Percentiles rank a stretch among this genome's conserved stretches.
Evolutionary conservation across 2,113 vertebrate genomes (phyloP).

Genomic region (Mandrillus leucophaeus): DNA sequence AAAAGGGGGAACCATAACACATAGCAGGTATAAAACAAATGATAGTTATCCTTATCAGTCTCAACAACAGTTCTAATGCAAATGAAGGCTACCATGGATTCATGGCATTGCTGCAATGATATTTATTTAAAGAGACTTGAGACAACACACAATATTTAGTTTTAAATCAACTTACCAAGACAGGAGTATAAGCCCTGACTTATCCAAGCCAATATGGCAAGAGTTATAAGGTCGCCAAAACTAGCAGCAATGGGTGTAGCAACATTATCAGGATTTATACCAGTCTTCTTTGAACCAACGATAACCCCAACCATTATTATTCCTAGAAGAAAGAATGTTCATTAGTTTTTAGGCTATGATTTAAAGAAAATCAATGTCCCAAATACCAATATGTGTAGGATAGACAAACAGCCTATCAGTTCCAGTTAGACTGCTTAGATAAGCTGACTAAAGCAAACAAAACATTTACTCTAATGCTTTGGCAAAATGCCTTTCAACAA

Average conservation of each 20-base stretch:
- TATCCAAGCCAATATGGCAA: slow-evolving; percentile 97
- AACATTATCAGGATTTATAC: slow-evolving; percentile 98
- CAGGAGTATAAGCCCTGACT: slow-evolving; percentile 96
- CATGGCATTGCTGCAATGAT: background rate
- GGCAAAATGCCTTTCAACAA: slow-evolving; percentile 41
- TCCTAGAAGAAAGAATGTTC: slow-evolving; percentile 83
- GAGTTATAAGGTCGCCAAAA: slow-evolving; percentile 97
- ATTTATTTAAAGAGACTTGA: background rate
- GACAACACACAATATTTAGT: background rate
- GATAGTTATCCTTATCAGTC: background rate
- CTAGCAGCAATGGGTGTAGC: slow-evolving; percentile 98
- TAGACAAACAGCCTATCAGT: background rate
- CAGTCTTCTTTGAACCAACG: slow-evolving; percentile 98
- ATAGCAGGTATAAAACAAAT: background rate
- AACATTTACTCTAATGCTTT: slow-evolving; percentile 4
- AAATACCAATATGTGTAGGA: background rate
- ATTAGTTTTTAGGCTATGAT: slow-evolving; percentile 30
- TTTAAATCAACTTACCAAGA: slow-evolving; percentile 89
- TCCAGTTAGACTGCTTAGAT: background rate
- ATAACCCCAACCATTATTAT: slow-evolving; percentile 99
- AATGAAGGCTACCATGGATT: background rate
- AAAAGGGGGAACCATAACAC: background rate
- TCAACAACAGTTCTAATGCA: background rate
- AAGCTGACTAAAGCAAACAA: slow-evolving; percentile 33
- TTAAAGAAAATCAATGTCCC: slow-evolving; percentile 31